Percentiles rank a stretch among this genome's conserved stretches.
Evolutionary conservation across 2,113 vertebrate species (phyloP).

Genomic region (Ceyx melanurus): DNA sequence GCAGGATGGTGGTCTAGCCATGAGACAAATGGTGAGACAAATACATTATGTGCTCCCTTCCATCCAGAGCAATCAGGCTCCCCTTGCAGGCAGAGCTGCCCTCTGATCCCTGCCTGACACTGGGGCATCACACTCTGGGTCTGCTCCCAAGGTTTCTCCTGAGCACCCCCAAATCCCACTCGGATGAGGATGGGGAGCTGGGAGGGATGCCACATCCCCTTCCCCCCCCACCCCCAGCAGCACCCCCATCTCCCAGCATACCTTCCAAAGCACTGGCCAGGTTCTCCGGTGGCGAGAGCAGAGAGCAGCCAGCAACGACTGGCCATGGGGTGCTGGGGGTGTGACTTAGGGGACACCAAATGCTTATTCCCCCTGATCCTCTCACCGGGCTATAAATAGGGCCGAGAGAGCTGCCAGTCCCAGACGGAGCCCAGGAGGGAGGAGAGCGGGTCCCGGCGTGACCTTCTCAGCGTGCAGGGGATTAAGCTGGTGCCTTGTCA

Average conservation of each 20-base stretch:
- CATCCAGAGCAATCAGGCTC: rapidly evolving
- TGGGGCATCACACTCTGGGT: rapidly evolving
- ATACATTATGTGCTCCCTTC: rapidly evolving
- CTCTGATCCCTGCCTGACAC: rapidly evolving
- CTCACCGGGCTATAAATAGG: constrained; percentile 35
- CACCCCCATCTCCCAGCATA: background rate
- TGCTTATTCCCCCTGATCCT: constrained; percentile 51
- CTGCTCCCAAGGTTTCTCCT: background rate
- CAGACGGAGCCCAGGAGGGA: background rate
- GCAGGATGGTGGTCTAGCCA: background rate
- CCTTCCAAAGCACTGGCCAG: background rate
- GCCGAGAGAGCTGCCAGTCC: background rate
- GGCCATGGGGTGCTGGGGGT: background rate
- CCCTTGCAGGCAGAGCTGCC: background rate
- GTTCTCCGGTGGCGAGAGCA: rapidly evolving
- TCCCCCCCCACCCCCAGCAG: background rate
- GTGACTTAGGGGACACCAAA: background rate
- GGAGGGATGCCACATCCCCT: background rate
- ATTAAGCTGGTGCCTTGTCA: background rate
- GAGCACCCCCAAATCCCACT: background rate
- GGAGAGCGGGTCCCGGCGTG: background rate
- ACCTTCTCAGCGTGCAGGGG: background rate
- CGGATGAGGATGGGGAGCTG: background rate
- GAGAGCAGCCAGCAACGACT: background rate
- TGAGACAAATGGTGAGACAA: background rate